These are phyloP conservation scores for Lepidurus couesii DNA, from an alignment of 1,140 invertebrate species.

Conservation along the genomic window DNA sequence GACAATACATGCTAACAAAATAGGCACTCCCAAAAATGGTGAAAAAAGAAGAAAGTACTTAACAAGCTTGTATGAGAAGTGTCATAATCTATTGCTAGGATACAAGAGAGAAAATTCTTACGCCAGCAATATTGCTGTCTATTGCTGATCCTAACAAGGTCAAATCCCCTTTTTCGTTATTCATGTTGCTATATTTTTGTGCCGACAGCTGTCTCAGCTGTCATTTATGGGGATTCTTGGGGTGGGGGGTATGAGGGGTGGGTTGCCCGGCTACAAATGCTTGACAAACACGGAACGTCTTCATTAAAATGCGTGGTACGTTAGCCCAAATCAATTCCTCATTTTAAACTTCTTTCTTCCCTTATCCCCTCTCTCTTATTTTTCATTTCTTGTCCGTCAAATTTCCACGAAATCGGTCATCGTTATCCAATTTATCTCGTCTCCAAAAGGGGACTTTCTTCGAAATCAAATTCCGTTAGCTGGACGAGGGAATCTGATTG, in stretches of 20 bases:
- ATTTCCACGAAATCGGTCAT: neutral
- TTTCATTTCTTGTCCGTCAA: neutral
- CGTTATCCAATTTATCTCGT: neutral
- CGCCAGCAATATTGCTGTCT: neutral
- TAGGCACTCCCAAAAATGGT: neutral
- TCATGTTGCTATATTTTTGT: neutral
- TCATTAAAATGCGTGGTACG: neutral
- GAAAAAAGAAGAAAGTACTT: neutral
- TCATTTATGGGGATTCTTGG: neutral
- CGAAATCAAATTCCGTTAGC: slow-evolving; percentile 17
- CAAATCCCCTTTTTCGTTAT: slow-evolving; percentile 2
- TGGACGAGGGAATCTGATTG: slow-evolving; percentile 7
- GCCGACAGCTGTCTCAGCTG: slow-evolving; percentile 10
- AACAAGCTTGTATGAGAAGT: neutral
- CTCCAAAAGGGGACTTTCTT: neutral
- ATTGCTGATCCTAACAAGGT: neutral
- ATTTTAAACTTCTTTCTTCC: neutral
- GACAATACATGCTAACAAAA: neutral
- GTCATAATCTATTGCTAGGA: neutral
- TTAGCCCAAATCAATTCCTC: neutral
- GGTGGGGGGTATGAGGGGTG: neutral
- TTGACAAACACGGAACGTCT: slow-evolving; percentile 6
- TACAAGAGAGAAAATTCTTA: neutral
- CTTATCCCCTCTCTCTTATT: neutral
- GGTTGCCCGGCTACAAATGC: neutral